Percentiles rank a stretch among this genome's conserved stretches.
Evolutionary conservation across 2,888 invertebrate species (phyloP).

Genomic region (Colostygia pectinataria): DNA sequence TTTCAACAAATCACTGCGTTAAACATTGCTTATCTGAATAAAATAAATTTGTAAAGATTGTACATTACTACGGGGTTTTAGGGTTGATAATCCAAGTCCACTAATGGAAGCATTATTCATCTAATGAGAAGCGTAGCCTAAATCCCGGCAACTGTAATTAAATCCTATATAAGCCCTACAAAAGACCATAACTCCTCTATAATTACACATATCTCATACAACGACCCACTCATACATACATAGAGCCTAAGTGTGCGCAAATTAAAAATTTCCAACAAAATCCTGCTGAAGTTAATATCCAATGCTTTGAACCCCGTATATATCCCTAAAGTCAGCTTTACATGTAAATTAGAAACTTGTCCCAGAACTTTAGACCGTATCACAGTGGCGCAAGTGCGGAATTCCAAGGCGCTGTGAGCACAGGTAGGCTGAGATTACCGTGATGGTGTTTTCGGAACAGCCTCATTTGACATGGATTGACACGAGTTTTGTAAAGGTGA

Average conservation of each 20-base stretch:
- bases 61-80: not conserved
- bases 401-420: not conserved
- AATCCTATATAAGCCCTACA: conserved; percentile 10
- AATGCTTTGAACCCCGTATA: conserved; percentile 37
- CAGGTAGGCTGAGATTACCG: conserved; percentile 24
- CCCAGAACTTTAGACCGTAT: conserved; percentile 20
- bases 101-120: not conserved
- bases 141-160: conserved; percentile 8
- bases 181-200: conserved; percentile 23
- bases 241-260: conserved; percentile 27
- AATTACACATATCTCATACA: conserved; percentile 18
- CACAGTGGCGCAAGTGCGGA: not conserved
- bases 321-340: conserved; percentile 35
- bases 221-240: conserved; percentile 15
- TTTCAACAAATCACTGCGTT: no score
- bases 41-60: no score
- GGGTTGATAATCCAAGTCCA: not conserved
- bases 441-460: conserved; percentile 25
- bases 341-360: conserved; percentile 26
- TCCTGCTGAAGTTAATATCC: conserved; percentile 40
- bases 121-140: conserved; percentile 11
- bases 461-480: conserved; percentile 29
- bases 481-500: conserved; percentile 27
- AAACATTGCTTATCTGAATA: no score
- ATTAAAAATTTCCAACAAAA: conserved; percentile 38